These are phyloP conservation scores for Xestobium rufovillosum DNA, from an alignment of 2,888 invertebrate species.

Conservation along the genomic window DNA sequence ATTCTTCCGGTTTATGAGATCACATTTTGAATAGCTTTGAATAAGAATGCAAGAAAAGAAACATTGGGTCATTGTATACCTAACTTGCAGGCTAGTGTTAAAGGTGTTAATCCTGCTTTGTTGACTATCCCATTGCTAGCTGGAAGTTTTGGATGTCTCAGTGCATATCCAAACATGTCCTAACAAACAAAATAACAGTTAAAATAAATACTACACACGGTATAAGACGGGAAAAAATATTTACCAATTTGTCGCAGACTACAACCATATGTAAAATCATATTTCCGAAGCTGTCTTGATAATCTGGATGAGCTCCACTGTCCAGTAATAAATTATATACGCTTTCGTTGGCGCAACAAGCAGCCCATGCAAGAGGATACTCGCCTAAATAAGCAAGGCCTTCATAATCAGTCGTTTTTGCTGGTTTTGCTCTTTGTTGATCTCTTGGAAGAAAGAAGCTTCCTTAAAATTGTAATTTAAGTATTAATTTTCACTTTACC, in stretches of 20 bases:
- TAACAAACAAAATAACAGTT: conserved; percentile 37
- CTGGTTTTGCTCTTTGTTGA: conserved; percentile 74
- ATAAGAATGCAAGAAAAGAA: too few relatives aligned
- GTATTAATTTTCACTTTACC: background rate
- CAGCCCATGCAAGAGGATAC: conserved; percentile 95
- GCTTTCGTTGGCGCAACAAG: conserved; percentile 94
- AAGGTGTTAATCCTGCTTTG: conserved; percentile 82
- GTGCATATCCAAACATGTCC: conserved; percentile 98
- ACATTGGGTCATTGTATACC: too few relatives aligned
- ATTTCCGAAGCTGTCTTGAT: conserved; percentile 95
- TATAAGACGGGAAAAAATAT: conserved; percentile 22
- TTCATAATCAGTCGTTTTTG: conserved; percentile 85
- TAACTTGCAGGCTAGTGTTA: conserved; percentile 92
- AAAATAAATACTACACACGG: conserved; percentile 4
- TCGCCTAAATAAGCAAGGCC: conserved; percentile 96
- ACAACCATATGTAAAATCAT: conserved; percentile 99
- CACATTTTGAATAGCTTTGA: too few relatives aligned
- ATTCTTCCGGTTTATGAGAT: too few relatives aligned
- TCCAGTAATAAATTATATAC: conserved; percentile 93
- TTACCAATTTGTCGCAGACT: conserved; percentile 91
- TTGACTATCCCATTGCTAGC: conserved; percentile 90
- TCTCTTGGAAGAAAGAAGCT: conserved; percentile 95
- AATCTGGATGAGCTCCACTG: conserved; percentile 88
- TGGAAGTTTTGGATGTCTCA: conserved; percentile 87
- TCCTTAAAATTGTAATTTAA: conserved; percentile 42